Percentiles rank a stretch among this genome's conserved stretches.
phyloP scores from a whole-genome alignment of 92 coral and sea anemone genomes.

The Phymanthus crucifer region DNA sequence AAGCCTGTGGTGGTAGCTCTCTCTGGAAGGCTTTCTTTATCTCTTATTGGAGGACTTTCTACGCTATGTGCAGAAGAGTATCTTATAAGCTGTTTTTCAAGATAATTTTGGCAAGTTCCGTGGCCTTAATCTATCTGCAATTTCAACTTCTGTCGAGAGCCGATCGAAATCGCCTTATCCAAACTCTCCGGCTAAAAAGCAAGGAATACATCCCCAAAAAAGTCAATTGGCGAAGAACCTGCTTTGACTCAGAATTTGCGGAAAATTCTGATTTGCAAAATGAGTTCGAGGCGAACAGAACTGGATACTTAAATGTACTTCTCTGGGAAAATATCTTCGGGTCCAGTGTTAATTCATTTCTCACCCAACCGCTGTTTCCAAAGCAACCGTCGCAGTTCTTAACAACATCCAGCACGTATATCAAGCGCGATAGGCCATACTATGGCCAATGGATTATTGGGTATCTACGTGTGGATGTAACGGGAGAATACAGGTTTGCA shows the following conservation, averaged over 20 bases:
- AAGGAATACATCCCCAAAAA: slow-evolving; percentile 1
- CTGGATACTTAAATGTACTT: slow-evolving; percentile 30
- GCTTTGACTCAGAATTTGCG: slow-evolving; percentile 8
- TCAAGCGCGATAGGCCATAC: neutral
- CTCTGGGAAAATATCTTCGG: slow-evolving; percentile 41
- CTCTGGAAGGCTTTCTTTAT: too few species aligned
- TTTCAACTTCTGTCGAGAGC: slow-evolving; percentile 41
- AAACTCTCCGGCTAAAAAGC: neutral
- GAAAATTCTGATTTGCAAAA: neutral
- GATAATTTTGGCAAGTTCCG: slow-evolving; percentile 28
- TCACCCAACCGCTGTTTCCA: slow-evolving; percentile 54
- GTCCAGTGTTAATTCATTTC: slow-evolving; percentile 29
- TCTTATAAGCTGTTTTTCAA: slow-evolving; percentile 7
- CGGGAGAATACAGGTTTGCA: slow-evolving; percentile 47
- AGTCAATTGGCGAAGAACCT: slow-evolving; percentile 30
- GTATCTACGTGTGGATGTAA: slow-evolving; percentile 30
- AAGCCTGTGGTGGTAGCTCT: too few species aligned
- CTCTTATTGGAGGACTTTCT: neutral
- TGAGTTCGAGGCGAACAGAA: slow-evolving; percentile 8
- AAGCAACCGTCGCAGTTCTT: slow-evolving; percentile 34
- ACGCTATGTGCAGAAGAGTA: slow-evolving; percentile 6
- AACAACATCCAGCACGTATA: slow-evolving; percentile 1
- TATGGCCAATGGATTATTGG: slow-evolving; percentile 59
- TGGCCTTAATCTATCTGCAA: slow-evolving; percentile 44
- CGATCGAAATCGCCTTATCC: slow-evolving; percentile 23